phyloP scores from a whole-genome alignment of 2,113 vertebrate genomes.

The Vulpes lagopus region DNA sequence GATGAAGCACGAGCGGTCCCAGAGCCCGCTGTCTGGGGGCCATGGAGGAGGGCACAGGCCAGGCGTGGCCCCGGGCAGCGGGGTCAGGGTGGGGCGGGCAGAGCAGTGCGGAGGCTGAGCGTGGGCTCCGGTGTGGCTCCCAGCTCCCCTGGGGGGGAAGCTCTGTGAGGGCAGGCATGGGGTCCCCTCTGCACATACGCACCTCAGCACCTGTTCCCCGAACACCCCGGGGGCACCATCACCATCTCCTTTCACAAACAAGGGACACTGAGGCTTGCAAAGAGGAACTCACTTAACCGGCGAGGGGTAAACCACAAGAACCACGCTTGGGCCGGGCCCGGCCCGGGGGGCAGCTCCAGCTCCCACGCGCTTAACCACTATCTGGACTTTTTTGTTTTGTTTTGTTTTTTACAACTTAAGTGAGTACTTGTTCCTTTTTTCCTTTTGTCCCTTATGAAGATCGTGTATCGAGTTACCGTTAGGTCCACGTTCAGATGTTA shows the following conservation, averaged over 20 bases:
- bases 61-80: fast-evolving
- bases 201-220: not conserved
- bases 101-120: not conserved
- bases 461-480: not conserved
- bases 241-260: not conserved
- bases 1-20: not conserved
- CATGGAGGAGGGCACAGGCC: fast-evolving
- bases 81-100: not conserved
- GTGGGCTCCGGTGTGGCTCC: not conserved
- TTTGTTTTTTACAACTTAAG: not conserved
- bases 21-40: not conserved
- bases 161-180: fast-evolving
- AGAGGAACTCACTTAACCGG: not conserved
- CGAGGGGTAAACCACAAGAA: not conserved
- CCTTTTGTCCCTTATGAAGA: not conserved
- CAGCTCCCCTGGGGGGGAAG: not conserved
- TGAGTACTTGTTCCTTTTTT: not conserved
- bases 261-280: not conserved
- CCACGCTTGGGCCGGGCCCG: not conserved
- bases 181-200: not conserved
- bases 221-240: not conserved
- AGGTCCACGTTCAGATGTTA: not conserved
- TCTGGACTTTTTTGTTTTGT: too few relatives aligned
- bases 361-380: fast-evolving
- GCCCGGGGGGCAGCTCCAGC: not conserved